Base-by-base conservation (phyloP, 2,113 vertebrate species). In the Tympanuchus pallidicinctus region DNA sequence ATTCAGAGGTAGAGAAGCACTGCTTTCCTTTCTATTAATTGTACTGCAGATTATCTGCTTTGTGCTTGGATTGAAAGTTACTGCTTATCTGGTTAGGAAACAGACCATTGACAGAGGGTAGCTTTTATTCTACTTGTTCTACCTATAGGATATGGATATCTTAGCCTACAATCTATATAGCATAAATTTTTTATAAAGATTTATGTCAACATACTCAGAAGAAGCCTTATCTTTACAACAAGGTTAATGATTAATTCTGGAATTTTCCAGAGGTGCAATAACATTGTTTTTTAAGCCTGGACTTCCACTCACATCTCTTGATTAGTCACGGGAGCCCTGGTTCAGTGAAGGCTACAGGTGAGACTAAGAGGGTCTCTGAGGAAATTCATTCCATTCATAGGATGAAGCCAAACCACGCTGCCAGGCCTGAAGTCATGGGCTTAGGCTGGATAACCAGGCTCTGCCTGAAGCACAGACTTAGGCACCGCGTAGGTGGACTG, bases 171-270 rank as follows among this genome's bases (percentile, higher is more conserved):
- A 76, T 15, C 36, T 3, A 69, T 22, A 13, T 12, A n/a, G 27
- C 20, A 6, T 16, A 59, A 59, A 11, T 4, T 11, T 92, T 90
- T 76, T 15, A 76, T 40, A 84, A 75, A 60, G 5, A 59, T 76
- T 59, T 86, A 63, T 5, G 11, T 18, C 64, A 89, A 38, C 34
- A 50, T 7, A 1, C 20, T 77, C 27, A 83, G 13, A 76, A 72
- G 72, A 13, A 60, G 18, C 17, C 28, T 88, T 83, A 80, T 64
- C 65, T 74, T 88, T 80, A 42, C 50, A 32, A 77, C 27, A 71
- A 50, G 32, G 45, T 74, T 91, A 92, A 87, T 89, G 36, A 85
- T 82, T 85, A 92, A 82, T 47, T 66, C 21, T 48, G 32, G 30
- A 57, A 78, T 30, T 89, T 91, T 88, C 72, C 52, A 74, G 56